Conservation (phyloP, 2,797 vertebrate species). For the Dromococcyx pavoninus region DNA sequence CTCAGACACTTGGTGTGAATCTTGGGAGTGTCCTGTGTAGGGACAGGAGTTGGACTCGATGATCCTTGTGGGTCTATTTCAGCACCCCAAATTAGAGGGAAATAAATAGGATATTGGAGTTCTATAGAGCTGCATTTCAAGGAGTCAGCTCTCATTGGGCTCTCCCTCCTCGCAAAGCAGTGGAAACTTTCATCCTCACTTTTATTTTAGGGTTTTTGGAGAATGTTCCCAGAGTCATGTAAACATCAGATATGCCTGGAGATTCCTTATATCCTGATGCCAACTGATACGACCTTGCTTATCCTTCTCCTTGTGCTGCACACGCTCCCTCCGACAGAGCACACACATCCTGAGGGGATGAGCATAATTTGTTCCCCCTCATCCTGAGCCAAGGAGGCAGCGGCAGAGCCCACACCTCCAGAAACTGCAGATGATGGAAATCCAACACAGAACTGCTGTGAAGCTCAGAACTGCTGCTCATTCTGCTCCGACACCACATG, state of each 20-base stretch:
- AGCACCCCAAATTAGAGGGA: neutral
- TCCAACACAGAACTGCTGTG: rapidly evolving
- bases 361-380: neutral
- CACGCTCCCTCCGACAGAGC: neutral
- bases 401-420: neutral
- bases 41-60: no score
- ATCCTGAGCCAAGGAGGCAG: neutral
- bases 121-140: neutral
- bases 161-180: neutral
- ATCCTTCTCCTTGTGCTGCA: neutral
- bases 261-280: neutral
- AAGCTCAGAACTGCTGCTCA: neutral
- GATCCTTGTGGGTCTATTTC: neutral
- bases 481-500: neutral
- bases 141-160: neutral
- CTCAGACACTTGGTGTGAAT: no score
- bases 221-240: neutral
- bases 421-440: neutral
- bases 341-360: neutral
- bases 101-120: neutral
- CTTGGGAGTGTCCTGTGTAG: no score
- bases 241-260: neutral
- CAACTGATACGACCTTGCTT: neutral
- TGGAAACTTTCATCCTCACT: neutral
- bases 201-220: neutral